These are phyloP conservation scores for Rhabdophis nuchalis DNA, from an alignment of 2,797 vertebrate genomes.

Conservation along the genomic window DNA sequence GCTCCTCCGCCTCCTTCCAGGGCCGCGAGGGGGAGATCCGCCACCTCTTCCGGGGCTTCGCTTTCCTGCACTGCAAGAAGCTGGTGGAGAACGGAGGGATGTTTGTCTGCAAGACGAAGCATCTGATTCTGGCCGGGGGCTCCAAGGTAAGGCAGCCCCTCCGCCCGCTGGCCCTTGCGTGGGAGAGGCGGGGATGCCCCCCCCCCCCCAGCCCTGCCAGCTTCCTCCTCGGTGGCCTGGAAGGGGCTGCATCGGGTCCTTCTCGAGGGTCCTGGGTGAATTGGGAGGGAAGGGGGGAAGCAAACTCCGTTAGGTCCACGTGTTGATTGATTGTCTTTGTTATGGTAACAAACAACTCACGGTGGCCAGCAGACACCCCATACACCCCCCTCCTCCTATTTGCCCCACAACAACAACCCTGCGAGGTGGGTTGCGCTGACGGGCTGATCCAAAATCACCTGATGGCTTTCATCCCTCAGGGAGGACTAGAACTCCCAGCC, in stretches of 20 bases:
- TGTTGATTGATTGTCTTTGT: not conserved
- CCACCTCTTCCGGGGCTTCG: constrained; percentile 86
- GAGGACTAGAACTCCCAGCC: not conserved
- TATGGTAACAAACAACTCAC: not conserved
- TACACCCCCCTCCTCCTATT: not conserved
- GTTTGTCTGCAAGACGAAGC: constrained; percentile 92
- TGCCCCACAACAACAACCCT: not conserved
- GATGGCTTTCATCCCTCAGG: not conserved
- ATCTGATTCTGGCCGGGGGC: constrained; percentile 88
- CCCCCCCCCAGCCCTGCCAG: not conserved
- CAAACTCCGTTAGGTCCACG: not conserved
- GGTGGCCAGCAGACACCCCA: not conserved
- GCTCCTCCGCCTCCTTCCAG: constrained; percentile 54
- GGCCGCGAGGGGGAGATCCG: constrained; percentile 92
- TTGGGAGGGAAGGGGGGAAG: not conserved
- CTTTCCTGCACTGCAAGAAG: constrained; percentile 97
- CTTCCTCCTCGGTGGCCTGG: not conserved
- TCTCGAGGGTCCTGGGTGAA: not conserved
- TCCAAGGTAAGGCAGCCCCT: constrained; percentile 78
- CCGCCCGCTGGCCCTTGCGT: not conserved
- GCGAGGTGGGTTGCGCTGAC: not conserved
- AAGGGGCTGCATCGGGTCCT: not conserved
- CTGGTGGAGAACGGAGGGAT: constrained; percentile 96
- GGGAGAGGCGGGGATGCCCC: not conserved
- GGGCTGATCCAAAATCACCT: not conserved